Conservation (phyloP, 2,888 invertebrate genomes). For the Nezara viridula region DNA sequence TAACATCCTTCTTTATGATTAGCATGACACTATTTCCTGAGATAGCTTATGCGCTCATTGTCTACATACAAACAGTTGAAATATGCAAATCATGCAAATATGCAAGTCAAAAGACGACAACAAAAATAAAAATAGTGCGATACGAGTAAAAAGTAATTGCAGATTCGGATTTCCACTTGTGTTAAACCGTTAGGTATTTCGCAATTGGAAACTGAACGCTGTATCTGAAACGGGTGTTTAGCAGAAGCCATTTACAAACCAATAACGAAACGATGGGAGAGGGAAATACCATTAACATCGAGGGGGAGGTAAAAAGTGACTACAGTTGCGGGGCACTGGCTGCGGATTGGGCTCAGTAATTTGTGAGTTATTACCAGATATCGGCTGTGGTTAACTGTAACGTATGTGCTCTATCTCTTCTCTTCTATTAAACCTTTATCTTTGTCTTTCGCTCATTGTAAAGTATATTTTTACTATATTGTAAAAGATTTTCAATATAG, state of each 20-base stretch:
- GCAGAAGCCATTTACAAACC: neutral
- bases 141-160: too few relatives aligned
- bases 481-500: too few relatives aligned
- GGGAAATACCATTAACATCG: constrained; percentile 13
- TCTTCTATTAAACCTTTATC: neutral
- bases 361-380: constrained; percentile 13
- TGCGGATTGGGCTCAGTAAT: constrained; percentile 21
- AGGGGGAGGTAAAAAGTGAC: constrained; percentile 16
- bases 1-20: too few relatives aligned
- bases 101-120: too few relatives aligned
- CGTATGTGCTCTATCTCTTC: neutral
- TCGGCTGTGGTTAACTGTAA: neutral
- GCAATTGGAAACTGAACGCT: neutral
- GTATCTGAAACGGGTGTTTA: neutral
- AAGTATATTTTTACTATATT: neutral
- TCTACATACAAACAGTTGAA: too few relatives aligned
- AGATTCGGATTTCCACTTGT: neutral
- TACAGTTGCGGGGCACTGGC: neutral
- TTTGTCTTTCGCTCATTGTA: neutral
- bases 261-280: neutral
- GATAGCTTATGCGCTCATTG: too few relatives aligned
- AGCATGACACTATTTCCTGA: too few relatives aligned
- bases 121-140: too few relatives aligned
- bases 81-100: too few relatives aligned
- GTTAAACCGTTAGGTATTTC: neutral